phyloP scores from a whole-genome alignment of 2,797 vertebrate genomes.

The Coendou prehensilis region DNA sequence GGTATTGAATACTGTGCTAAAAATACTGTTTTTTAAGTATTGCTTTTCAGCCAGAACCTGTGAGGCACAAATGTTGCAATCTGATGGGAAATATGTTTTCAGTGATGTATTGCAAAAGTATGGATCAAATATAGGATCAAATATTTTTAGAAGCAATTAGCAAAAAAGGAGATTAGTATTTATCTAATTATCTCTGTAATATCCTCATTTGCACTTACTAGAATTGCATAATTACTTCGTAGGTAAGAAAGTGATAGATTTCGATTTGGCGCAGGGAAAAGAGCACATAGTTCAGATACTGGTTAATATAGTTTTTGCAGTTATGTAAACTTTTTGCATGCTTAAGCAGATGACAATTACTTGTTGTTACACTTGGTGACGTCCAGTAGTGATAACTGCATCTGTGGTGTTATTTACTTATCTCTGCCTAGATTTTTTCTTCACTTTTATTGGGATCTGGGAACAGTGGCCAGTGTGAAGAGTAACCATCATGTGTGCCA shows the following conservation, averaged over 20 bases:
- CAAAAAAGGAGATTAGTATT: not conserved
- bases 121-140: not conserved
- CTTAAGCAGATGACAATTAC: not conserved
- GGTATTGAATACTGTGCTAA: conserved; percentile 49
- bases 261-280: not conserved
- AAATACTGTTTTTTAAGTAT: not conserved
- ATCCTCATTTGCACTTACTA: not conserved
- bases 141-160: not conserved
- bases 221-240: not conserved
- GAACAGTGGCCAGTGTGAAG: not conserved
- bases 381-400: not conserved
- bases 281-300: not conserved
- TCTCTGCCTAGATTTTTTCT: not conserved
- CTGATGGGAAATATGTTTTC: not conserved
- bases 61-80: not conserved
- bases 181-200: not conserved
- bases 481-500: not conserved
- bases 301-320: not conserved
- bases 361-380: not conserved
- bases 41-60: not conserved
- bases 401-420: not conserved
- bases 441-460: not conserved
- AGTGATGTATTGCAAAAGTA: conserved; percentile 2
- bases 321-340: not conserved
- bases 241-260: not conserved